Evolutionary conservation across 2,797 vertebrate genomes (phyloP).

Genomic region (Eospalax fontanierii): DNA sequence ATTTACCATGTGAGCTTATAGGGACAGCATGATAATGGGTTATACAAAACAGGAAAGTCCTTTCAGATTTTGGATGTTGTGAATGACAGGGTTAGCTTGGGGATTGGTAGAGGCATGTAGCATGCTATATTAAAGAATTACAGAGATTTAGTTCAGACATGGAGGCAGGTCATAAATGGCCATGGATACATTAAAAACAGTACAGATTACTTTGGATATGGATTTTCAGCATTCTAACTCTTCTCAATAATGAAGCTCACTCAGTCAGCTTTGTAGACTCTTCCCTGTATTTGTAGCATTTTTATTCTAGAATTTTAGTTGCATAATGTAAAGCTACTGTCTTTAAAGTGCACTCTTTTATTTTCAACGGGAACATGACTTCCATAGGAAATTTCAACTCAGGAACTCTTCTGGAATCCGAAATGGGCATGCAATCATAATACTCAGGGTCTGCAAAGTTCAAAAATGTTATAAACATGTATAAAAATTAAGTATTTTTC

Average conservation of each 20-base stretch:
- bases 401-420: not conserved
- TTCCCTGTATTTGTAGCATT: not conserved
- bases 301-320: not conserved
- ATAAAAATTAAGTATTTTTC: not conserved
- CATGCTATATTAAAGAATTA: not conserved
- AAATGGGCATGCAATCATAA: not conserved
- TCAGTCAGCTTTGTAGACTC: not conserved
- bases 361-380: not conserved
- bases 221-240: not conserved
- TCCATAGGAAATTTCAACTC: not conserved
- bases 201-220: not conserved
- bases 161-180: not conserved
- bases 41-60: no score
- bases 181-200: not conserved
- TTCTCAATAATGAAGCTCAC: no score
- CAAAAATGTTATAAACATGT: not conserved
- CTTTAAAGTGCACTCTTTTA: constrained; percentile 1
- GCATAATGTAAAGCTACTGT: not conserved
- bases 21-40: no score
- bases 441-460: not conserved
- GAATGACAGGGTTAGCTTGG: no score
- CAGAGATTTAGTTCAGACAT: not conserved
- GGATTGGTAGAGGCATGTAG: no score
- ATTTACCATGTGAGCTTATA: not conserved
- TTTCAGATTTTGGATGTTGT: no score